These are phyloP conservation scores for Charaxes varanes DNA, from an alignment of 1,140 invertebrate species.

Conservation along the genomic window DNA sequence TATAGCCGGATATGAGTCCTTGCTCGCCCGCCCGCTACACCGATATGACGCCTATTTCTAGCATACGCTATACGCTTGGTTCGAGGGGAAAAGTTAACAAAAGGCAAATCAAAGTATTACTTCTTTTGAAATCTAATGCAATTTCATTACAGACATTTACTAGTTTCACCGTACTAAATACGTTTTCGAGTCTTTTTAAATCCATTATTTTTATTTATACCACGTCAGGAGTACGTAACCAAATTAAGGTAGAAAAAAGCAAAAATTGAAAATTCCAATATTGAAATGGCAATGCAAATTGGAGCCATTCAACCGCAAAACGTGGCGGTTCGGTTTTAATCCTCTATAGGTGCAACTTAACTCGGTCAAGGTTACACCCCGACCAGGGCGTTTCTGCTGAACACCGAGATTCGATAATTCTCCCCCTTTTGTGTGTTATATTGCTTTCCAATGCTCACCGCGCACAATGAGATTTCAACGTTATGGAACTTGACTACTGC, in stretches of 20 bases:
- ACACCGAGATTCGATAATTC: constrained; percentile 42
- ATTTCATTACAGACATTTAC: no score
- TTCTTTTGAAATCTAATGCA: no score
- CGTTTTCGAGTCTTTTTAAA: no score
- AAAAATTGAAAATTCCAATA: constrained; percentile 11
- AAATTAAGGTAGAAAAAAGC: background rate
- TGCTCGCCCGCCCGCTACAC: no score
- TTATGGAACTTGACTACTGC: no score
- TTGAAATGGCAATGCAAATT: constrained; percentile 21
- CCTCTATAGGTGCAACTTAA: constrained; percentile 36
- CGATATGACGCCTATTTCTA: no score
- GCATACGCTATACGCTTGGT: no score
- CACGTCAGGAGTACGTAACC: background rate
- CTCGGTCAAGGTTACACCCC: constrained; percentile 60
- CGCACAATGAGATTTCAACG: constrained; percentile 9
- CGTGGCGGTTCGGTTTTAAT: constrained; percentile 27
- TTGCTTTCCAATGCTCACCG: constrained; percentile 22
- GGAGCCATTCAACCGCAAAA: constrained; percentile 14
- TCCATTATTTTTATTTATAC: background rate
- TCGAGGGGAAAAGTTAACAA: no score
- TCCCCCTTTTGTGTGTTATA: constrained; percentile 42
- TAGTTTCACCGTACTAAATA: no score
- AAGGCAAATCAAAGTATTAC: no score
- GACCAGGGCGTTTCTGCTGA: constrained; percentile 54
- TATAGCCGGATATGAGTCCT: no score